Conservation (phyloP, 2,888 invertebrate species). For the Flabesymbios commensalis region DNA sequence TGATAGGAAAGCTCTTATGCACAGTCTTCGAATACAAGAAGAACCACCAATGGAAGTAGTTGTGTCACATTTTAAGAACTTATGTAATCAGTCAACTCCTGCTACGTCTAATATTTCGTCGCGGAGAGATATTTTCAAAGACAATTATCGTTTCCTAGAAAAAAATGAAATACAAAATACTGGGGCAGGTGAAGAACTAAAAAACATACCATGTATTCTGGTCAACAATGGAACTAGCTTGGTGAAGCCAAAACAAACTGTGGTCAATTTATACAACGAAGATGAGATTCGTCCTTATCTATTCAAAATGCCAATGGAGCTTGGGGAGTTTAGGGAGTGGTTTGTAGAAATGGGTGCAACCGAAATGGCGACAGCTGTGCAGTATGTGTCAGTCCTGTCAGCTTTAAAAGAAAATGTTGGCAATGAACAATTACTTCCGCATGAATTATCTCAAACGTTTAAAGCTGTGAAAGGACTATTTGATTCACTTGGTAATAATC, state of each 20-base stretch:
- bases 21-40: conserved; percentile 17
- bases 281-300: conserved; percentile 40
- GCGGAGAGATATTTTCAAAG: conserved; percentile 18
- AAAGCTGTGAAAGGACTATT: conserved; percentile 31
- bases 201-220: conserved; percentile 19
- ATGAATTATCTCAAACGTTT: conserved; percentile 28
- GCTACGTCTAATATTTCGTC: no score
- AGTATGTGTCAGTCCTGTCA: conserved; percentile 37
- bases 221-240: conserved; percentile 23
- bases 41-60: conserved; percentile 17
- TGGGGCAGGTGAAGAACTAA: conserved; percentile 5
- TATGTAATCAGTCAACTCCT: conserved; percentile 18
- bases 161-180: conserved; percentile 7
- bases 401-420: conserved; percentile 20
- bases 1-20: conserved; percentile 9
- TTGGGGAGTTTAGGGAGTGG: conserved; percentile 32
- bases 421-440: conserved; percentile 23
- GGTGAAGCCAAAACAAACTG: conserved; percentile 32
- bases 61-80: conserved; percentile 12
- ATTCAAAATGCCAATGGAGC: conserved; percentile 32
- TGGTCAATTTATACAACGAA: conserved; percentile 23
- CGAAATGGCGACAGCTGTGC: conserved; percentile 26
- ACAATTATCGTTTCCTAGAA: conserved; percentile 19
- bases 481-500: conserved; percentile 12
- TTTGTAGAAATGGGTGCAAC: conserved; percentile 38